These are phyloP conservation scores for Bilobella aurantiaca DNA, from an alignment of 1,140 invertebrate genomes.

Conservation along the genomic window DNA sequence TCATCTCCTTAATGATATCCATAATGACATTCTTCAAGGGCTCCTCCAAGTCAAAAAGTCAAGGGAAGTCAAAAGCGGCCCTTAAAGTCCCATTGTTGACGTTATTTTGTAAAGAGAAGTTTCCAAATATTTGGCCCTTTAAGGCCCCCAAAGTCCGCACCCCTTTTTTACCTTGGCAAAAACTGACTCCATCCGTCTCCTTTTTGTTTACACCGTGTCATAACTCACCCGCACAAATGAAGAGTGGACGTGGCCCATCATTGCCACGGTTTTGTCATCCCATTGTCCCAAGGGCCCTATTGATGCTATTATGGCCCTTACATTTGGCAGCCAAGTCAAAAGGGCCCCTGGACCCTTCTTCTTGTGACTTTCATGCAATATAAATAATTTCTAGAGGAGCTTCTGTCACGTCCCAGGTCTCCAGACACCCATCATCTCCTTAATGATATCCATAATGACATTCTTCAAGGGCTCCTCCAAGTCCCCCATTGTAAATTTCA, in stretches of 20 bases:
- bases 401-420: background rate
- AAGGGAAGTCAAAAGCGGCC: no score
- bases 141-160: no score
- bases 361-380: no score
- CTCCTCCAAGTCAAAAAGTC: no score
- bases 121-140: conserved; percentile 32
- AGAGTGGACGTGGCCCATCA: conserved; percentile 31
- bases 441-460: background rate
- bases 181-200: background rate
- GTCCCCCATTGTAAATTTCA: background rate
- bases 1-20: conserved; percentile 1
- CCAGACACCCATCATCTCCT: conserved; percentile 1
- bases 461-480: background rate
- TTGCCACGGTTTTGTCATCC: conserved; percentile 28
- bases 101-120: background rate
- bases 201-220: conserved; percentile 15
- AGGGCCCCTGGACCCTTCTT: no score
- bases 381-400: background rate
- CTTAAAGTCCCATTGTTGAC: background rate
- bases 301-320: no score
- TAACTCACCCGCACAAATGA: conserved; percentile 29
- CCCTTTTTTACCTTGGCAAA: conserved; percentile 8
- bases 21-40: background rate
- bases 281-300: conserved; percentile 7
- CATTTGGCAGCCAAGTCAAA: no score